These are phyloP conservation scores for Thumatha senex DNA, from an alignment of 2,888 invertebrate species.

Conservation along the genomic window DNA sequence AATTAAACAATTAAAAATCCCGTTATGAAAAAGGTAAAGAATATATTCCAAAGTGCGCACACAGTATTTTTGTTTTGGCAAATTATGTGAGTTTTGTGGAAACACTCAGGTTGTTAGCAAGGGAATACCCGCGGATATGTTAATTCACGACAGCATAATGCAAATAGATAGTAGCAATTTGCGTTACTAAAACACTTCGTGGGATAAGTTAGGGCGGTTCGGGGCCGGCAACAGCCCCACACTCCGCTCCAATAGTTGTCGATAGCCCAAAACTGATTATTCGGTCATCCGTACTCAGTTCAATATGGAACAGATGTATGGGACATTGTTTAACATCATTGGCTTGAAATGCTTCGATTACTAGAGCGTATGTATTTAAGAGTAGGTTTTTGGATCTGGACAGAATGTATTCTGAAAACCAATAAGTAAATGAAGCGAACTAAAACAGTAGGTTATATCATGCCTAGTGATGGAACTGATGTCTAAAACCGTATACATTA, in stretches of 20 bases:
- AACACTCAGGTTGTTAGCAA: constrained; percentile 62
- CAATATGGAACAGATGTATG: constrained; percentile 33
- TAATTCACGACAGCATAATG: constrained; percentile 73
- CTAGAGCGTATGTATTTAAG: not conserved
- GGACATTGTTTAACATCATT: not conserved
- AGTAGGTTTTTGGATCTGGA: too few relatives aligned
- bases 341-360: not conserved
- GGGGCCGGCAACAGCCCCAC: constrained; percentile 10
- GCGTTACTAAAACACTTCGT: constrained; percentile 71
- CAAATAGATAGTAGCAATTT: constrained; percentile 74
- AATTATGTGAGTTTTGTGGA: constrained; percentile 40
- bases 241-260: constrained; percentile 36
- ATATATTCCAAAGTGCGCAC: constrained; percentile 29
- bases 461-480: too few relatives aligned
- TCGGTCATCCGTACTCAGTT: constrained; percentile 50
- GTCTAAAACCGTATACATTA: too few relatives aligned
- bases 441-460: too few relatives aligned
- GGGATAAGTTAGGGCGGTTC: constrained; percentile 54
- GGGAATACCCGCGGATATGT: constrained; percentile 77
- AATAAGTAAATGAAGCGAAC: too few relatives aligned
- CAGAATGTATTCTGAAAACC: too few relatives aligned
- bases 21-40: constrained; percentile 45
- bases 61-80: constrained; percentile 30
- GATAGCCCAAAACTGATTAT: constrained; percentile 50
- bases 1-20: constrained; percentile 45